Evolutionary conservation across 1,140 invertebrate genomes (phyloP), one percentile per base, ranked within the genome.

Genomic region (Lasioglossum baleicum): DNA sequence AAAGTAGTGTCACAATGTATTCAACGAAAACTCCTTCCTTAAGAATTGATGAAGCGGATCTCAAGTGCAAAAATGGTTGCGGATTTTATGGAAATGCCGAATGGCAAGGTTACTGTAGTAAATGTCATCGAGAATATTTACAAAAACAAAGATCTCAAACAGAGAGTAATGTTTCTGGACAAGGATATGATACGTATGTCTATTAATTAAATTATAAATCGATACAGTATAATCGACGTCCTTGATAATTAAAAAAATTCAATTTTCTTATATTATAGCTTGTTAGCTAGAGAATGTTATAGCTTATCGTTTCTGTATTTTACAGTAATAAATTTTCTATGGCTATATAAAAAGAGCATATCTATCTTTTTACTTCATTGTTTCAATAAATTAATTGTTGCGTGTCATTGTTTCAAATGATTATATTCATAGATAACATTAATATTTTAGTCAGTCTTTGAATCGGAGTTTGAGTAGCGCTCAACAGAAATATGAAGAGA

Each of bases 21-120:
- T 94, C 95, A 2, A 95, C 94, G 82, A 96, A 96, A 91, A 95
- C 95, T 89, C 95, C 96, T 2, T 95, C 95, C 8, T 93, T 97
- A 80, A 94, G 97, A 75, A 96, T 98, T 64, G 96, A 96, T 81
- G 96, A 97, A 86, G 95, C 96, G 72, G 97, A 98, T 92, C 93
- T 99, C 80, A 96, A 98, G 85, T 99, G 99, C 92, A 97, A 97
- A 91, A 98, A 97, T 93, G 97, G 97, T 20, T 99, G 98, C 94
- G 98, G 98, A 76, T 99, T 96, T 94, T 99, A 97, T 92, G 99
- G 99, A 26, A 99, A 99, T 93, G 97, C 97, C 48, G 97, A 98
- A 90, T 99, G 98, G 97, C 96, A 98, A 92, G 97, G 98, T 20
- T 98, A 98, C 90, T 99, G 99, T 92, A 99, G 98, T 40, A 97